Evolutionary conservation across 2,113 vertebrate species (phyloP).

Genomic region (Himantopus leucocephalus): DNA sequence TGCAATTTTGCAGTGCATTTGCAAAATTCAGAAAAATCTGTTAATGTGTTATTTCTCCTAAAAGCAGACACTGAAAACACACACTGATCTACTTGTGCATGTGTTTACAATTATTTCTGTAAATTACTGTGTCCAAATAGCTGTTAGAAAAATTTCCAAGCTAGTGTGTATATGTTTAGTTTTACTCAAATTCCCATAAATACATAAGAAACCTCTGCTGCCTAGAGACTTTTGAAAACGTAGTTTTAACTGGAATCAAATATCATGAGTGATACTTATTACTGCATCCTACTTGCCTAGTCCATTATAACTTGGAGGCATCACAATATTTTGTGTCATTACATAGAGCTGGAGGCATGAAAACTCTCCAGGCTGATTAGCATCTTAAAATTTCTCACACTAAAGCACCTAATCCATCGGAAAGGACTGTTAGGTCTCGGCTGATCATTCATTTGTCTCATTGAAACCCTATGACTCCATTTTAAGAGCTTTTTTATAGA

Average conservation of each 20-base stretch:
- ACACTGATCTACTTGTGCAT: conserved; percentile 8
- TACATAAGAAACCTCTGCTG: background rate
- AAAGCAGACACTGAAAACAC: background rate
- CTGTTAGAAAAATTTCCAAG: conserved; percentile 14
- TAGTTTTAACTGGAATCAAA: background rate
- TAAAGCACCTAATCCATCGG: conserved; percentile 1
- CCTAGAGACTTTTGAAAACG: background rate
- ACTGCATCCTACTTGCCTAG: background rate
- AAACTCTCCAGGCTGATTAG: conserved; percentile 22
- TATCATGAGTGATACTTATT: background rate
- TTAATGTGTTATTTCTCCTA: background rate
- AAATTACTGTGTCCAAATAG: conserved; percentile 20
- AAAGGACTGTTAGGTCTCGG: background rate
- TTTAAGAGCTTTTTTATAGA: conserved; percentile 86
- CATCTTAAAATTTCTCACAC: conserved; percentile 44
- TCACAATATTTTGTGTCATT: background rate
- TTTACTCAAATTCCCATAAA: conserved; percentile 43
- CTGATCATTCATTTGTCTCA: conserved; percentile 69
- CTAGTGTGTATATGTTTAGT: background rate
- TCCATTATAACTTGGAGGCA: conserved; percentile 1
- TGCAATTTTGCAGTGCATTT: background rate
- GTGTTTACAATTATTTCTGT: conserved; percentile 55
- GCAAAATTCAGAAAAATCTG: conserved; percentile 1
- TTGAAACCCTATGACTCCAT: conserved; percentile 75
- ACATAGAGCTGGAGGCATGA: background rate